Evolutionary conservation across 2,888 invertebrate genomes (phyloP), one percentile per base, ranked within the genome.

Genomic region (Leptopilina drosophilae): DNA sequence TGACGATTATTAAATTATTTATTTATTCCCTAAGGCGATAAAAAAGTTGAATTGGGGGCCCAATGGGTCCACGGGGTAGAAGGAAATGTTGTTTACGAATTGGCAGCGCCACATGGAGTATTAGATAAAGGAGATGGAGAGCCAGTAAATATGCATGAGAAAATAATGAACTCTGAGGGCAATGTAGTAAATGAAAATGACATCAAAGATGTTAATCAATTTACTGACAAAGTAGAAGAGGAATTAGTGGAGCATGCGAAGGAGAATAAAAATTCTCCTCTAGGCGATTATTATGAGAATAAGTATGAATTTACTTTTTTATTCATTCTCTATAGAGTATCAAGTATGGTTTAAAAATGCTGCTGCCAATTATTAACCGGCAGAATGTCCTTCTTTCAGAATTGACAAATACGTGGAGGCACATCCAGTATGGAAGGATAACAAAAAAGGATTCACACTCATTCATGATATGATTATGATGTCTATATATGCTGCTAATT

Each of bases 11-110:
- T 4, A 59, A 15, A 7, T 59, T n/a, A n/a, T n/a, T n/a, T n/a
- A n/a, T 56, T 15, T 59, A 12, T 6, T 59, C 12, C 12, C 15
- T n/a, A n/a, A 59, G 92, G 93, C 93, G 85, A 89, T 84, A 81
- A 11, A 69, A 6, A 66, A 73, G 42, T 89, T 8, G 90, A 89
- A 49, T 66, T 89, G 42, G 89, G 89, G 0, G 89, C 83, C 14
- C 89, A 90, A 79, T 88, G 87, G 87, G 85, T 90, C 7, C 87
- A 89, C 26, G 89, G 89, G 0, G 84, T 87, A 79, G 49, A 81
- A 59, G 82, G 80, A 8, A 89, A 90, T 76, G 83, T 84, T 6
- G 88, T 46, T 0, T 88, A 82, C 76, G 83, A 89, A 20, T 26
- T 89, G n/a, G 89, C 84, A 5, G 82, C 83, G 62, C 87, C 89